A percentile compares a stretch with the other conserved stretches of the same genome.
phyloP scores from a whole-genome alignment of 2,797 vertebrate genomes.

The Diceros bicornis region DNA sequence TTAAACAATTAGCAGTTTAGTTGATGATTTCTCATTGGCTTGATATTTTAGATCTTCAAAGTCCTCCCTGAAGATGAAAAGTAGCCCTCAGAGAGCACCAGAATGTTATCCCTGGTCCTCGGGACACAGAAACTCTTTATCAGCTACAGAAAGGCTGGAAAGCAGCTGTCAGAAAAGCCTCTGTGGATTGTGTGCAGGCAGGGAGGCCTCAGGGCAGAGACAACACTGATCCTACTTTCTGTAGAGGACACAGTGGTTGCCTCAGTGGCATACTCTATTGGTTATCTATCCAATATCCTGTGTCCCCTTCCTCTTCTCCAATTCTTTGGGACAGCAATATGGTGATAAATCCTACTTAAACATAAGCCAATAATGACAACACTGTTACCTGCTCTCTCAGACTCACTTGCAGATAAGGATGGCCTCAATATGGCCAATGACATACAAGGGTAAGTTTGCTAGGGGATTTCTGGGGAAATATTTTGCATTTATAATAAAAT shows the following conservation, averaged over 20 bases:
- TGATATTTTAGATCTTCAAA: constrained; percentile 18
- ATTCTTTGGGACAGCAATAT: background rate
- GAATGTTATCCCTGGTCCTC: background rate
- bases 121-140: background rate
- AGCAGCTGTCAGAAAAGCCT: background rate
- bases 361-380: background rate
- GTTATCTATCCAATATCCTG: background rate
- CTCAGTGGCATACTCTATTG: background rate
- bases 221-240: background rate
- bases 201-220: background rate
- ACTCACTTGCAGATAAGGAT: background rate
- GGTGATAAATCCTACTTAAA: background rate
- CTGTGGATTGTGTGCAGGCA: background rate
- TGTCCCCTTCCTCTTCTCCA: background rate
- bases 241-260: background rate
- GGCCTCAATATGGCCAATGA: background rate
- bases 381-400: background rate
- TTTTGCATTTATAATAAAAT: constrained; percentile 36
- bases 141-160: background rate
- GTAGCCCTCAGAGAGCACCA: background rate
- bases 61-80: background rate
- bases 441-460: background rate
- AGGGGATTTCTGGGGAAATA: background rate
- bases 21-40: background rate
- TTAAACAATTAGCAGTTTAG: background rate